Conservation (phyloP, 2,113 vertebrate genomes). For the Opisthocomus hoazin region DNA sequence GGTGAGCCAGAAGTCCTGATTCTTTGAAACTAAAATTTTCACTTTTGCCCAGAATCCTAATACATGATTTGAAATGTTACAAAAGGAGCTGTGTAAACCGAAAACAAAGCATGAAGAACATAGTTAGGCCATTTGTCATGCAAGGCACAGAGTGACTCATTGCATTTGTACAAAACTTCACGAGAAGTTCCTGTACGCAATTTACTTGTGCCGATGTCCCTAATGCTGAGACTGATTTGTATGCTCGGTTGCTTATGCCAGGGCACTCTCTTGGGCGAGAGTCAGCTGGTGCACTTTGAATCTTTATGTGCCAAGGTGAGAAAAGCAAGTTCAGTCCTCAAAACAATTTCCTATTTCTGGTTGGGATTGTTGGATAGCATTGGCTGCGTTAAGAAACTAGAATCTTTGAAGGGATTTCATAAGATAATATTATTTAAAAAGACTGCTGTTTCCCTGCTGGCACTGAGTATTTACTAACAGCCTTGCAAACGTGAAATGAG, state of each 20-base stretch:
- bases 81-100: background rate
- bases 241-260: background rate
- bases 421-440: background rate
- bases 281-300: background rate
- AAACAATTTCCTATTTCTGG: background rate
- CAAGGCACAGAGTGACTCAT: background rate
- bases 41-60: background rate
- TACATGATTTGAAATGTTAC: background rate
- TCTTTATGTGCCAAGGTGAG: background rate
- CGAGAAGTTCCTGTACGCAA: background rate
- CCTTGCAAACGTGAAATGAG: background rate
- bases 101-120: background rate
- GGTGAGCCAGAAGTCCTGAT: background rate
- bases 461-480: background rate
- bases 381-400: background rate
- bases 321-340: background rate
- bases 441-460: background rate
- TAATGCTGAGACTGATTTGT: background rate
- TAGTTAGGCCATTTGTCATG: background rate
- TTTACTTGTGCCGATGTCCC: background rate
- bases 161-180: background rate
- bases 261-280: background rate
- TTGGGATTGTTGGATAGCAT: background rate
- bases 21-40: background rate
- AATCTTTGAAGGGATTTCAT: background rate